Evolutionary conservation across 2,113 vertebrate species (phyloP), one percentile per base, ranked within the genome.

Genomic region (Bujurquina vittata): DNA sequence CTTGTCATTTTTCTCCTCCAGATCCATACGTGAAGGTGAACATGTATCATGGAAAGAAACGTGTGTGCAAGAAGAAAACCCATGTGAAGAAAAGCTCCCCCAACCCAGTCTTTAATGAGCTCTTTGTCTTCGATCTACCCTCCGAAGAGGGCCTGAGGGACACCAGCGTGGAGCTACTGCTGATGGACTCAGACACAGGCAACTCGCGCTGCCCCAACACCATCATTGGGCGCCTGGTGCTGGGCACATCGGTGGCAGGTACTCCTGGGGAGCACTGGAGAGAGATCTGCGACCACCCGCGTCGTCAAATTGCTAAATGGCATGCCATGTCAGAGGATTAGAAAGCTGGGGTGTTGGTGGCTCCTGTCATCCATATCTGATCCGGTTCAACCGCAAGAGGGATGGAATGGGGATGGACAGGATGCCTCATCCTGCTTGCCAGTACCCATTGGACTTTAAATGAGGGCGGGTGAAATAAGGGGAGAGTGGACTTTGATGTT

Each of bases 301-400:
- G 98, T 87, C 96, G 98, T 90, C 98, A 99, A 90, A 99, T 99
- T 62, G 98, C 98, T 83, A 99, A 99, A 92, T 99, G 98, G 98
- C 98, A 99, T 15, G 94, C 92, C 88, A 90, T 99, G 84, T 96
- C 96, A 15, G 98, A 99, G 88, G 97, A 97, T 90, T 99, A 99
- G 92, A 49, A 65, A 14, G 8, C 49, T 17, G 7, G 59, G n/a
- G 35, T 35, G 60, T 49, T 74, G 52, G n/a, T 58, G 55, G 55
- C 75, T 29, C 75, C 59, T 82, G 55, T 69, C 37, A 49, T 79
- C 55, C 35, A 22, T 43, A 46, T 75, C 46, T 9, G 62, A 65
- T 63, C 61, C 65, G 75, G 76, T 85, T 46, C 61, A 54, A 85
- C 60, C 52, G 5, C 29, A 22, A 81, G 58, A 85, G 75, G 43